Percentiles rank a stretch among this genome's conserved stretches.
Conservation (phyloP, 1,140 invertebrate species). For the Neodiprion virginianus region DNA sequence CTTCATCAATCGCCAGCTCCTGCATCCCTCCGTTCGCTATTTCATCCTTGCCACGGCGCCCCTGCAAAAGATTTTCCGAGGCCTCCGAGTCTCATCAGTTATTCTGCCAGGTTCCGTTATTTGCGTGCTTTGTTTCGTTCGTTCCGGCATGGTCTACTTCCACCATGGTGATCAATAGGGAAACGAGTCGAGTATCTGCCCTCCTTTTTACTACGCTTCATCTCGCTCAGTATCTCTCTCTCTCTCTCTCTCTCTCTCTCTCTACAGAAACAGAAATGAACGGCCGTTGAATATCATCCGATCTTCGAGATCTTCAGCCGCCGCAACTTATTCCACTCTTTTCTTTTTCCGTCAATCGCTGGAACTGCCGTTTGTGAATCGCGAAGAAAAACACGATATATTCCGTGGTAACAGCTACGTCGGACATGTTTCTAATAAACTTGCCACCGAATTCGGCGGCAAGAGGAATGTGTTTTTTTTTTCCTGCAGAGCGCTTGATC, state of each 20-base stretch:
- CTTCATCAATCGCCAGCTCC: neutral
- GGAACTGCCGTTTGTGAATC: neutral
- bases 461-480: constrained; percentile 1
- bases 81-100: constrained; percentile 38
- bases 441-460: neutral
- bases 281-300: neutral
- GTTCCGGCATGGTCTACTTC: neutral
- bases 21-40: neutral
- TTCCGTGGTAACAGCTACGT: neutral
- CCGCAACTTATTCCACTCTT: too few relatives aligned
- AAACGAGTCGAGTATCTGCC: neutral
- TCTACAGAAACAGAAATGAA: neutral
- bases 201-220: neutral
- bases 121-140: constrained; percentile 31
- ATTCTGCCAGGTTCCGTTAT: constrained; percentile 45
- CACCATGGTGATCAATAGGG: constrained; percentile 3
- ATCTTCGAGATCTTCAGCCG: neutral
- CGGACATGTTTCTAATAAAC: neutral
- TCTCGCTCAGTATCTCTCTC: neutral
- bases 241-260: too few relatives aligned
- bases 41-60: neutral
- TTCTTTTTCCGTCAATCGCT: too few relatives aligned
- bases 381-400: neutral
- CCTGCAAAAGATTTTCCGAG: neutral
- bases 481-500: neutral